Evolutionary conservation across 2,888 invertebrate genomes (phyloP), one percentile per base, ranked within the genome.

Genomic region (Bursaphelenchus okinawaensis): DNA sequence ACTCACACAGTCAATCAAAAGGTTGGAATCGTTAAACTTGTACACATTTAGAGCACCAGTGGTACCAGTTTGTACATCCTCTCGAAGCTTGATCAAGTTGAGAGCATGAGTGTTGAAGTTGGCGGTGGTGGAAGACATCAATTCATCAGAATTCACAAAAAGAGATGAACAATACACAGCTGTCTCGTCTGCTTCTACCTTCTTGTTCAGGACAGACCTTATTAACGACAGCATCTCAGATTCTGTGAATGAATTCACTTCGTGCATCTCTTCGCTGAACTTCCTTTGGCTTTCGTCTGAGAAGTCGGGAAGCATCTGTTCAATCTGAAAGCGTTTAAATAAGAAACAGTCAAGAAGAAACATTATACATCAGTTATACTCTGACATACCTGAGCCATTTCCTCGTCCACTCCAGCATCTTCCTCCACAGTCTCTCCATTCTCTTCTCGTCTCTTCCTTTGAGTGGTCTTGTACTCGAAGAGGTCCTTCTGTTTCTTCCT

Each of bases 391-490:
- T 74, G 69, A 16, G 31, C 55, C 50, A 61, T 54, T 23, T 69
- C 69, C 22, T 31, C 64, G 28, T 68, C 74, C 22, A 54, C 50
- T 7, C 19, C 51, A 8, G 54, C 63, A 7, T 63, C 59, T 29
- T 24, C 67, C 4, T 31, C 62, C 24, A n/a, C 57, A 12, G 23
- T 50, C 9, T 40, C 40, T 4, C 51, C 62, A 64, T 59, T 24
- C 19, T 9, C 20, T 29, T 50, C 60, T 24, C 60, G 60, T 20
- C 40, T 22, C 20, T 24, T 23, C 24, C 31, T 19, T 19, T 19
- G n/a, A 19, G 75, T 80, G 9, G 72, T 63, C 29, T 72, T 70
- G 62, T 78, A 78, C 0, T 70, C 70, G 51, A 73, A 79, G 55
- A 78, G 69, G 40, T 78, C 73, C 28, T 67, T 66, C 52, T 70